These are phyloP conservation scores for Clarias batrachus DNA, from an alignment of 2,113 vertebrate species.

Conservation along the genomic window DNA sequence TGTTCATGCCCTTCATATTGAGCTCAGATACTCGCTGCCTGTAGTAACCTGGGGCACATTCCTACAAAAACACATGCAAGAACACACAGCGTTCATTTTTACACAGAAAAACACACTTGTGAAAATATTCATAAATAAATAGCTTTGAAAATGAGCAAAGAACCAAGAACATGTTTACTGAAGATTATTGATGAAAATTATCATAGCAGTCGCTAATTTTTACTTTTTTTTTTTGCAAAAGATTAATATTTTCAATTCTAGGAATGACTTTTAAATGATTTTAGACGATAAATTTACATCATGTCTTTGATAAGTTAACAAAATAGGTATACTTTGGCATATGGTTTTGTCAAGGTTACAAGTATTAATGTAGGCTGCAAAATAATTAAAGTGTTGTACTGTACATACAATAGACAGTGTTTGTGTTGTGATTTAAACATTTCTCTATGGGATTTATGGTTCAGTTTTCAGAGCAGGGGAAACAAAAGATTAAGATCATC, in stretches of 20 bases:
- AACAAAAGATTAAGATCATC: neutral
- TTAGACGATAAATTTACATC: neutral
- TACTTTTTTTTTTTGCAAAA: neutral
- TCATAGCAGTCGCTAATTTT: neutral
- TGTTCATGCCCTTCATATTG: constrained; percentile 45
- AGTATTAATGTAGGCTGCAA: neutral
- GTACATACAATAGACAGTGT: neutral
- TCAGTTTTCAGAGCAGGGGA: neutral
- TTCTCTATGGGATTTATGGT: neutral
- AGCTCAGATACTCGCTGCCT: constrained; percentile 69
- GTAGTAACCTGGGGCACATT: constrained; percentile 83
- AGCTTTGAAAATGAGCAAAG: neutral
- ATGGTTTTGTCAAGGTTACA: neutral
- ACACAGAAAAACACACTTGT: neutral
- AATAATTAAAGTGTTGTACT: neutral
- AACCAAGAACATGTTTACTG: neutral
- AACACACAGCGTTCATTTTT: neutral
- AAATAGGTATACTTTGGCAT: neutral
- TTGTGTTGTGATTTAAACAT: neutral
- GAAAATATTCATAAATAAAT: neutral
- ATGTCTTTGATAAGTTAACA: neutral
- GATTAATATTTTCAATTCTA: neutral
- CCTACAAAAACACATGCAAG: constrained; percentile 65
- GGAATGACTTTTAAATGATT: neutral
- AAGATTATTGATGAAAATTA: neutral